Conservation (phyloP, 2,888 invertebrate genomes). For the Azorinus chamasolen region DNA sequence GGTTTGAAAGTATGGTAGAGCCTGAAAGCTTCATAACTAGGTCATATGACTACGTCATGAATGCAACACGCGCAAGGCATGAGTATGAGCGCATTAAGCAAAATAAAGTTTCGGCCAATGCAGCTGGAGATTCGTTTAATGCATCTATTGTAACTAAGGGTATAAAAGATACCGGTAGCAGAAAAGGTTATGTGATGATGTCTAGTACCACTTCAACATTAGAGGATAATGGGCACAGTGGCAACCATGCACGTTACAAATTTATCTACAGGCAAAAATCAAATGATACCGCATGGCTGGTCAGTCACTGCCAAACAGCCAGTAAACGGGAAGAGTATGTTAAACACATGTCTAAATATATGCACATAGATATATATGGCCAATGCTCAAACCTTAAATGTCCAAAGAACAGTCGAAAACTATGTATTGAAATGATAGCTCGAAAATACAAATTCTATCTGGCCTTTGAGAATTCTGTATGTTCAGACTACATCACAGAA, state of each 20-base stretch:
- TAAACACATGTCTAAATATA: conserved; percentile 26
- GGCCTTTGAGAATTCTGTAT: conserved; percentile 67
- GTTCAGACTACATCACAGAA: conserved; percentile 63
- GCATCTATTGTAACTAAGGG: too few species aligned
- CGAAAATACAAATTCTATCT: conserved; percentile 59
- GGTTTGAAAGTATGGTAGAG: too few species aligned
- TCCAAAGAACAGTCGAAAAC: conserved; percentile 25
- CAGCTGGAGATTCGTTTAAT: too few species aligned
- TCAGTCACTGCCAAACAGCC: conserved; percentile 57
- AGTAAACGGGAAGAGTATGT: conserved; percentile 55
- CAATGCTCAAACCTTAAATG: conserved; percentile 42
- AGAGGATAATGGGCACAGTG: not conserved
- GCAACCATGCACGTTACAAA: conserved; percentile 11
- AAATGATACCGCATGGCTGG: conserved; percentile 45
- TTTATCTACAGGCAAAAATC: conserved; percentile 36
- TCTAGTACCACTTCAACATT: too few species aligned
- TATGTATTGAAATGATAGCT: conserved; percentile 23
- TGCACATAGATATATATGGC: conserved; percentile 56
- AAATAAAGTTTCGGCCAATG: not conserved
- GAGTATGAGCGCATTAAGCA: too few species aligned
- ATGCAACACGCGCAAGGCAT: too few species aligned
- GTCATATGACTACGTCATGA: too few species aligned
- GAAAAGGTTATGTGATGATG: too few species aligned
- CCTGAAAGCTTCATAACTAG: too few species aligned
- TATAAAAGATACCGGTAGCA: too few species aligned